Percentiles rank a stretch among this genome's conserved stretches.
Evolutionary conservation across 2,888 invertebrate genomes (phyloP).

Genomic region (Cyclophora punctaria): DNA sequence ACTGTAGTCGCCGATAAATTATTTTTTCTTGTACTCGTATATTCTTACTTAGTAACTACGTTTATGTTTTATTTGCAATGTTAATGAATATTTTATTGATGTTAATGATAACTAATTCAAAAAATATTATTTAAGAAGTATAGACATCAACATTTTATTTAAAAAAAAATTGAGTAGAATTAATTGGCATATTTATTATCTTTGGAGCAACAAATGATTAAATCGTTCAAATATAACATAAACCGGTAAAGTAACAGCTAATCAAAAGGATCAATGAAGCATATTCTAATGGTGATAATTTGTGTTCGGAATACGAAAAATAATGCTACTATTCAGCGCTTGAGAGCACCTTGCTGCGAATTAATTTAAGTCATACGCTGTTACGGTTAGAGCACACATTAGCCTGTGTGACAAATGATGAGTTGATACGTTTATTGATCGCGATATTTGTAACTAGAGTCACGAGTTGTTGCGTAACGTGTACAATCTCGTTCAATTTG

Average conservation of each 20-base stretch:
- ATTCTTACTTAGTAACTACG: too few species aligned
- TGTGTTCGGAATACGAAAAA: slow-evolving; percentile 45
- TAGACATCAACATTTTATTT: too few species aligned
- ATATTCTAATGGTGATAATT: slow-evolving; percentile 36
- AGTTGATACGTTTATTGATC: slow-evolving; percentile 48
- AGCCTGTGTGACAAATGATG: slow-evolving; percentile 23
- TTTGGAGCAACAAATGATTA: too few species aligned
- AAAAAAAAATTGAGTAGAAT: too few species aligned
- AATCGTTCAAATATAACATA: too few species aligned
- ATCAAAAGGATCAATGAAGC: slow-evolving; percentile 29
- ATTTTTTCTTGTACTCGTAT: neutral
- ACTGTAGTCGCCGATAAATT: neutral
- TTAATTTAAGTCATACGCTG: slow-evolving; percentile 29
- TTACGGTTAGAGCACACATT: slow-evolving; percentile 30
- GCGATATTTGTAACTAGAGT: slow-evolving; percentile 55
- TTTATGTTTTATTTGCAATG: too few species aligned
- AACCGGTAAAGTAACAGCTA: slow-evolving; percentile 11
- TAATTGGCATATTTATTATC: too few species aligned
- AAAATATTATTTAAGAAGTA: too few species aligned
- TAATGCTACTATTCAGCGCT: slow-evolving; percentile 41
- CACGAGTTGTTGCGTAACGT: slow-evolving; percentile 71
- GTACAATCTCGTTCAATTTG: slow-evolving; percentile 51
- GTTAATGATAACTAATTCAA: too few species aligned
- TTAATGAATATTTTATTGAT: too few species aligned
- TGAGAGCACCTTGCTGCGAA: slow-evolving; percentile 24